These are phyloP conservation scores for Taenioides sp. DNA, from an alignment of 2,797 vertebrate species.

Conservation along the genomic window DNA sequence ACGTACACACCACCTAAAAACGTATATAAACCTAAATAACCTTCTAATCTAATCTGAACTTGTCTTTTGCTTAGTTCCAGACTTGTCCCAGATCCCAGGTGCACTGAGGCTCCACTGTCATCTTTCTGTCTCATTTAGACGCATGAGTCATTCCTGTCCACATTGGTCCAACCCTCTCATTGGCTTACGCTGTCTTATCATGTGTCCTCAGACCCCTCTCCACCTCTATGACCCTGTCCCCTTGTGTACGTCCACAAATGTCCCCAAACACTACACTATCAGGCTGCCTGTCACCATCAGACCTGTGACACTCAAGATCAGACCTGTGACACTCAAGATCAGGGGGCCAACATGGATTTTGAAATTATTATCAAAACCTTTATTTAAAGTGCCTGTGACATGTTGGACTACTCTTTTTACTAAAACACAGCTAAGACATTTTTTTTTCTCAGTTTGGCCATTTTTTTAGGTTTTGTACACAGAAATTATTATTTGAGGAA, in stretches of 20 bases:
- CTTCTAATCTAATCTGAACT: not conserved
- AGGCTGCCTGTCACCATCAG: constrained; percentile 59
- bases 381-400: too few species aligned
- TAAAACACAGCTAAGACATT: too few species aligned
- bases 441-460: too few species aligned
- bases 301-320: constrained; percentile 57
- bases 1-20: too few species aligned
- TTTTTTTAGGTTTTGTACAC: too few species aligned
- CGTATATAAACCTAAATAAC: too few species aligned
- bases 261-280: constrained; percentile 56
- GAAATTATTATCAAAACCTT: too few species aligned
- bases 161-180: constrained; percentile 10
- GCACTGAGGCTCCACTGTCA: not conserved
- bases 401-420: too few species aligned
- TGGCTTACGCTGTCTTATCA: constrained; percentile 19
- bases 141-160: constrained; percentile 30
- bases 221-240: constrained; percentile 17
- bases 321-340: constrained; percentile 56
- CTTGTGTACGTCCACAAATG: constrained; percentile 21
- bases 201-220: constrained; percentile 48
- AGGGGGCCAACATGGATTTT: constrained; percentile 23
- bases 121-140: constrained; percentile 2
- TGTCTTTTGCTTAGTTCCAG: not conserved
- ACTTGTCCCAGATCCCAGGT: not conserved
- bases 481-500: too few species aligned